These are phyloP conservation scores for Sebastes steindachneri DNA, from an alignment of 2,797 vertebrate species.

Conservation along the genomic window DNA sequence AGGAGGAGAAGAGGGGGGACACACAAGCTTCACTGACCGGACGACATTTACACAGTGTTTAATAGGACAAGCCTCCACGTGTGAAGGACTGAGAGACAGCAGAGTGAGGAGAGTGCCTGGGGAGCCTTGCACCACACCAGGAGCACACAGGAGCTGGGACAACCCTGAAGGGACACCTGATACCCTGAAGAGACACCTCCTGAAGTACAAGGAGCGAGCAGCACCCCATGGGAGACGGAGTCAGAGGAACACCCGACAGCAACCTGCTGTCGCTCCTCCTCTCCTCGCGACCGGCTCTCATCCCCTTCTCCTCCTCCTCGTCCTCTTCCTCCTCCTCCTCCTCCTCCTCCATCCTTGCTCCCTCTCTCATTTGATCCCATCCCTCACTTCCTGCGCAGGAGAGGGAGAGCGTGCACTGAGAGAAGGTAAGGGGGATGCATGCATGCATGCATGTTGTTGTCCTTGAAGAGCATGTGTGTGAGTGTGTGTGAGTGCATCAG, in stretches of 20 bases:
- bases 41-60: slow-evolving; percentile 67
- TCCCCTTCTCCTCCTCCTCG: slow-evolving; percentile 42
- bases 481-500: slow-evolving; percentile 29
- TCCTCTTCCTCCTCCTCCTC: slow-evolving; percentile 9
- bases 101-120: slow-evolving; percentile 25
- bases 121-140: slow-evolving; percentile 18
- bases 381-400: slow-evolving; percentile 68
- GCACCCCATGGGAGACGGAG: slow-evolving; percentile 61
- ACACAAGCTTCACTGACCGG: slow-evolving; percentile 42
- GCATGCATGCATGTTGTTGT: slow-evolving; percentile 61
- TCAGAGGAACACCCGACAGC: slow-evolving; percentile 71
- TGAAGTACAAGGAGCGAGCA: slow-evolving; percentile 49
- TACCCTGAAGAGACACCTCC: slow-evolving; percentile 52
- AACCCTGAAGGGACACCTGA: slow-evolving; percentile 65
- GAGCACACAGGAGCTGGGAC: slow-evolving; percentile 43
- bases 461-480: slow-evolving; percentile 54
- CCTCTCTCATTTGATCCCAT: slow-evolving; percentile 74
- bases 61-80: slow-evolving; percentile 59
- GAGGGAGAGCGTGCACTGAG: slow-evolving; percentile 65
- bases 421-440: slow-evolving; percentile 69
- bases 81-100: slow-evolving; percentile 49
- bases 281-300: slow-evolving; percentile 61
- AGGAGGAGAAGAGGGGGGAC: slow-evolving; percentile 8
- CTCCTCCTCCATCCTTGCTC: slow-evolving; percentile 64
- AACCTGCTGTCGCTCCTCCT: slow-evolving; percentile 81